Base-by-base conservation (phyloP, 2,797 vertebrate species). In the Urocyon cinereoargenteus region DNA sequence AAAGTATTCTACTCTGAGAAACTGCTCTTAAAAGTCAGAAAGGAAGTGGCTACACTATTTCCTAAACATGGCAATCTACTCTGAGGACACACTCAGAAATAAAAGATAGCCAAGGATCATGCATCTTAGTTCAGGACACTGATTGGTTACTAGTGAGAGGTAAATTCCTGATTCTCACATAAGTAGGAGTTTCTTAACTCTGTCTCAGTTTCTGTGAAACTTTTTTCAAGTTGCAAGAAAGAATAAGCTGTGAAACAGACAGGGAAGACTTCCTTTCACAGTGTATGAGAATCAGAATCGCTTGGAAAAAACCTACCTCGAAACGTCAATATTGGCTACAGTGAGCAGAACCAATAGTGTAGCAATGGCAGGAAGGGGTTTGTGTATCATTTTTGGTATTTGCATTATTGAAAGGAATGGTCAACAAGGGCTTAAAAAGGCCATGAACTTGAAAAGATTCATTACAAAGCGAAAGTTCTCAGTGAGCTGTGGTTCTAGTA, bases 181-280 rank as follows among this genome's bases (percentile, higher is more conserved):
- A 70, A 66, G 55, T n/a, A 15, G 12, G 19, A 66, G 1, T 86
- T 70, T 86, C n/a, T 78, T 55, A 78, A 78, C 6, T 59, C 31
- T 53, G 57, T 57, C 26, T 18, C 21, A 28, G 45, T 79, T 61
- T 22, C 36, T 68, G 40, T 49, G 83, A 93, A 93, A 78, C 4
- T 55, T 45, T 90, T 96, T 84, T 93, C 18, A 91, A 79, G 15
- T 55, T 89, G 15, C 2, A 72, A 81, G 24, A 82, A 94, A 82
- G 22, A 26, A 57, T 51, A 91, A 45, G 4, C n/a, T 72, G 6
- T 12, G 4, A 91, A 91, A 61, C 26, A 75, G 19, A 72, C 4
- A 72, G 36, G 21, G 34, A 53, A n/a, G 49, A 6, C 14, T 51
- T 86, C 61, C 18, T 88, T 88, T 45, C 53, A 34, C 26, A 51